phyloP scores from a whole-genome alignment of 2,797 vertebrate genomes.

The Mus spretus region DNA sequence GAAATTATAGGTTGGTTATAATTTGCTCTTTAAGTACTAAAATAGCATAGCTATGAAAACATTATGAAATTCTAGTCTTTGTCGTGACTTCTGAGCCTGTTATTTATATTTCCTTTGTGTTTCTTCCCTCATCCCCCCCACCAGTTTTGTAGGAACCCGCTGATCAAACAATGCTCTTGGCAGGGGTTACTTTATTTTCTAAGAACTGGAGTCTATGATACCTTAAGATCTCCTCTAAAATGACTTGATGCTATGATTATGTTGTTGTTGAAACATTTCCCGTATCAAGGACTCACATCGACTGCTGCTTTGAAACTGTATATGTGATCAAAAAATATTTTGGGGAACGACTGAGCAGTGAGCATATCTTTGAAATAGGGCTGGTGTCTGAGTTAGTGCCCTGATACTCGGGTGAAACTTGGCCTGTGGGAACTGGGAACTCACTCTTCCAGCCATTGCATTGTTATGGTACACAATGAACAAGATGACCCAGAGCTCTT shows the following conservation, averaged over 20 bases:
- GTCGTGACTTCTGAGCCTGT: conserved; percentile 5
- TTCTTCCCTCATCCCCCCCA: background rate
- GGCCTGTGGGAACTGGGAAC: conserved; percentile 77
- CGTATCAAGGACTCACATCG: conserved; percentile 42
- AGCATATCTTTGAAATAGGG: conserved; percentile 55
- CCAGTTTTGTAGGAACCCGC: conserved; percentile 29
- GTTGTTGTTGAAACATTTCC: conserved; percentile 76
- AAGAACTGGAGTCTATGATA: conserved; percentile 50
- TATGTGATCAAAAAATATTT: conserved; percentile 73
- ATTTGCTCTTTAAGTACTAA: conserved; percentile 34
- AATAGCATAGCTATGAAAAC: background rate
- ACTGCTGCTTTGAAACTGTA: conserved; percentile 79
- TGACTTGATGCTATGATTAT: conserved; percentile 63
- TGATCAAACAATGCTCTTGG: conserved; percentile 17
- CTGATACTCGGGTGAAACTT: conserved; percentile 18
- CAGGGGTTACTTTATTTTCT: conserved; percentile 50
- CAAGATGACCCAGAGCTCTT: conserved; percentile 4
- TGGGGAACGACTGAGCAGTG: conserved; percentile 36
- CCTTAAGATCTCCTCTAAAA: conserved; percentile 70
- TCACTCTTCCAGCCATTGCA: background rate
- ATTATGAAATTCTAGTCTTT: conserved; percentile 62
- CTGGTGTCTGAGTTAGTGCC: conserved; percentile 18
- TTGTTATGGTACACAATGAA: conserved; percentile 52
- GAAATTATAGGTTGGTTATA: conserved; percentile 57
- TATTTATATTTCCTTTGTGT: conserved; percentile 31